Conservation (phyloP, 2,888 invertebrate species). For the Cosmorhoe ocellata region DNA sequence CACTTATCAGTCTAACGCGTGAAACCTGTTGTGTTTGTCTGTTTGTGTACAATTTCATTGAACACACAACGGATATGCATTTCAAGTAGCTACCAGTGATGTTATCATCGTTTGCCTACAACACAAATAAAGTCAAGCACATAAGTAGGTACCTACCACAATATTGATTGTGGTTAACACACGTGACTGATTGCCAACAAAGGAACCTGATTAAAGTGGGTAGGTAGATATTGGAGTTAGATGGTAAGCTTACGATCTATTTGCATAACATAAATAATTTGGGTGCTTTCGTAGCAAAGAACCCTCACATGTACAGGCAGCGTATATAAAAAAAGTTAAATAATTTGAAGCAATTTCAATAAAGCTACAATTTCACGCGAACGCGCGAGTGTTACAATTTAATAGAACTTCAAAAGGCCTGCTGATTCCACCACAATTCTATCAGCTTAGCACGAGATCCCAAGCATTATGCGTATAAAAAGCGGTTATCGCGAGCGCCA, state of each 20-base stretch:
- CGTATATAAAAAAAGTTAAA: conserved; percentile 55
- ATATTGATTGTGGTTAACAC: conserved; percentile 16
- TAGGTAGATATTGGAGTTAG: background rate
- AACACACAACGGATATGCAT: conserved; percentile 25
- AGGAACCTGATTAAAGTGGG: background rate
- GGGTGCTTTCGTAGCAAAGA: conserved; percentile 12
- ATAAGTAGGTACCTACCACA: too few species aligned
- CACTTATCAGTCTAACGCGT: conserved; percentile 28
- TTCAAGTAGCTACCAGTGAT: conserved; percentile 13
- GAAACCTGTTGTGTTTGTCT: conserved; percentile 25
- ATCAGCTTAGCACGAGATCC: conserved; percentile 80
- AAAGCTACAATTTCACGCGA: conserved; percentile 79
- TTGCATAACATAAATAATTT: conserved; percentile 15
- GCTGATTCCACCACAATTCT: conserved; percentile 80
- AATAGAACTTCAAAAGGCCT: conserved; percentile 81
- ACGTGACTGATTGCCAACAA: background rate
- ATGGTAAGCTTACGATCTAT: conserved; percentile 2
- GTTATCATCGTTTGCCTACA: conserved; percentile 3
- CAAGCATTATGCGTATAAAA: conserved; percentile 80
- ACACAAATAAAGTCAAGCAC: conserved; percentile 17
- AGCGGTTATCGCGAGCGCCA: conserved; percentile 70
- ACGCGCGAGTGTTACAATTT: conserved; percentile 78
- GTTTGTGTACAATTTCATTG: conserved; percentile 31
- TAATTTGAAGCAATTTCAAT: conserved; percentile 74
- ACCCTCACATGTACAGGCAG: conserved; percentile 37